Conservation (phyloP, 2,888 invertebrate genomes). For the Lepidochrysops patricia region DNA sequence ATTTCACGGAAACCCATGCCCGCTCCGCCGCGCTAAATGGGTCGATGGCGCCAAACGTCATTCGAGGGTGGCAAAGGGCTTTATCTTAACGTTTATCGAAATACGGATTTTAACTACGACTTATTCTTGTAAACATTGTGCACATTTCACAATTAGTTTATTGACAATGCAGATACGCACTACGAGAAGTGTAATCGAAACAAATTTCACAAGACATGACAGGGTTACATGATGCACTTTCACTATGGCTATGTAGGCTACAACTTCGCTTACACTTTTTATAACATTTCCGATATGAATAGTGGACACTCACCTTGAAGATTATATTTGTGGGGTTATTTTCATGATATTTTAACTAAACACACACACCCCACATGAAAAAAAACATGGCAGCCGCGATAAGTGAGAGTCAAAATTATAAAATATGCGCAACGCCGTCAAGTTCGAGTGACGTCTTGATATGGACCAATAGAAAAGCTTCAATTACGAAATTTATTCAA, state of each 20-base stretch:
- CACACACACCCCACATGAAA: slow-evolving; percentile 80
- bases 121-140: slow-evolving; percentile 31
- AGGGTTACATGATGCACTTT: slow-evolving; percentile 74
- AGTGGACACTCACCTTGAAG: slow-evolving; percentile 56
- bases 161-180: slow-evolving; percentile 35
- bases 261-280: slow-evolving; percentile 45
- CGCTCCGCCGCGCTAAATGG: slow-evolving; percentile 62
- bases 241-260: slow-evolving; percentile 54
- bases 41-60: slow-evolving; percentile 74
- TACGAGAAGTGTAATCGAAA: slow-evolving; percentile 46
- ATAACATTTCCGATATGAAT: slow-evolving; percentile 33
- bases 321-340: slow-evolving; percentile 62
- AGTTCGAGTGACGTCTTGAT: slow-evolving; percentile 55
- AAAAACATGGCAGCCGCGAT: slow-evolving; percentile 83
- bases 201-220: slow-evolving; percentile 70
- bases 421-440: slow-evolving; percentile 69
- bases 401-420: slow-evolving; percentile 59
- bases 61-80: slow-evolving; percentile 35
- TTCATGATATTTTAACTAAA: slow-evolving; percentile 57
- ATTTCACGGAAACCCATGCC: slow-evolving; percentile 49
- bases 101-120: slow-evolving; percentile 26
- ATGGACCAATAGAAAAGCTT: slow-evolving; percentile 51
- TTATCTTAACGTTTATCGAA: slow-evolving; percentile 6
- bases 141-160: slow-evolving; percentile 4
- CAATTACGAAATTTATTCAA: slow-evolving; percentile 48